Evolutionary conservation across 2,113 vertebrate species (phyloP).

Genomic region (Periophthalmus modestus): DNA sequence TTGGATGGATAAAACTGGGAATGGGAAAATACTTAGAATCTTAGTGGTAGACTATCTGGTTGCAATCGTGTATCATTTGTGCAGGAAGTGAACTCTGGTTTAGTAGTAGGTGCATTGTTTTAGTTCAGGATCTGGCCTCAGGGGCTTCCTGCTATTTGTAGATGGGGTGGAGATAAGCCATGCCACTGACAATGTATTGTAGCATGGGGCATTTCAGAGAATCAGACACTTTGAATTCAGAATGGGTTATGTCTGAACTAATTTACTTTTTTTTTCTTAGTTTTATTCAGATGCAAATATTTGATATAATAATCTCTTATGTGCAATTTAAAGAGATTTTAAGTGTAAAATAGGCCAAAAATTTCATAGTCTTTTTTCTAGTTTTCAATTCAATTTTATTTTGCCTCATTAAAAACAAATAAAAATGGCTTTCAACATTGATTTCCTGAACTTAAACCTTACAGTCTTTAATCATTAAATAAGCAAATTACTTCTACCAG

Average conservation of each 20-base stretch:
- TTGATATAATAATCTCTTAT: no score
- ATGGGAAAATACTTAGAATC: neutral
- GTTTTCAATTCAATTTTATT: no score
- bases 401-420: no score
- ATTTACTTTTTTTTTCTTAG: no score
- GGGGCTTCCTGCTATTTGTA: constrained; percentile 58
- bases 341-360: no score
- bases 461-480: no score
- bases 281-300: no score
- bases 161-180: constrained; percentile 16
- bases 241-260: neutral
- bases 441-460: no score
- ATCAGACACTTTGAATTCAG: neutral
- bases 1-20: constrained; percentile 26
- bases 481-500: no score
- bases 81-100: constrained; percentile 18
- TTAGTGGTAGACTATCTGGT: neutral
- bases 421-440: no score
- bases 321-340: no score
- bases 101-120: constrained; percentile 49
- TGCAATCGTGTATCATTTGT: neutral
- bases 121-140: constrained; percentile 31
- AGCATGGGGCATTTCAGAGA: constrained; percentile 7
- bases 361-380: no score
- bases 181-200: constrained; percentile 17